Conservation (phyloP, 2,113 vertebrate species). For the Axis porcinus region DNA sequence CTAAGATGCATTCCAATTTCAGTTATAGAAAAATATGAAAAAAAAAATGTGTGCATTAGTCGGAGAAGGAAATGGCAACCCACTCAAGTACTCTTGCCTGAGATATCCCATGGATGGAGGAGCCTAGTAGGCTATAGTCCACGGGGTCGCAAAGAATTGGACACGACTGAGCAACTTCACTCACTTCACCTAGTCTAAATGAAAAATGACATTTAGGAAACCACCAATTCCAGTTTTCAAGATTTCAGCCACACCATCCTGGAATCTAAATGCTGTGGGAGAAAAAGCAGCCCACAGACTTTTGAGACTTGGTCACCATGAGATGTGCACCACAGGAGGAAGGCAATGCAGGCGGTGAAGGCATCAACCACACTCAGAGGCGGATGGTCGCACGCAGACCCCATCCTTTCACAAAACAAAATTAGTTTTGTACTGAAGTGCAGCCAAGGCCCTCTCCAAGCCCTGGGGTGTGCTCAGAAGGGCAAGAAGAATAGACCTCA, state of each 20-base stretch:
- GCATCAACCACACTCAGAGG: not conserved
- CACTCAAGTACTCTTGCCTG: not conserved
- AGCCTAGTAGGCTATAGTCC: not conserved
- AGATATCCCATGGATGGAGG: not conserved
- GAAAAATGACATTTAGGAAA: not conserved
- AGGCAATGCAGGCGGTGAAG: not conserved
- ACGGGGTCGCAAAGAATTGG: not conserved
- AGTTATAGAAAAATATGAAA: not conserved
- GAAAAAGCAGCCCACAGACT: not conserved
- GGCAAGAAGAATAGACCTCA: not conserved
- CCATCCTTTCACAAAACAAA: not conserved
- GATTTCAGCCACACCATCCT: not conserved
- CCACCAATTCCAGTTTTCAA: not conserved
- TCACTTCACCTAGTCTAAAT: not conserved
- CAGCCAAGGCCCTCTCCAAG: not conserved
- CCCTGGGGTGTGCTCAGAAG: not conserved
- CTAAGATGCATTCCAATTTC: not conserved
- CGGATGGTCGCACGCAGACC: not conserved
- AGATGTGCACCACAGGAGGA: not conserved
- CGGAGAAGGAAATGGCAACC: not conserved
- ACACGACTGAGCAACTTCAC: not conserved
- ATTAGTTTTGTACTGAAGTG: not conserved
- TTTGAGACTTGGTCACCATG: not conserved
- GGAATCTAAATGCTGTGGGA: not conserved
- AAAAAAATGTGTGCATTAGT: not conserved